Evolutionary conservation across 2,888 invertebrate genomes (phyloP).

Genomic region (Tetranychus piercei): DNA sequence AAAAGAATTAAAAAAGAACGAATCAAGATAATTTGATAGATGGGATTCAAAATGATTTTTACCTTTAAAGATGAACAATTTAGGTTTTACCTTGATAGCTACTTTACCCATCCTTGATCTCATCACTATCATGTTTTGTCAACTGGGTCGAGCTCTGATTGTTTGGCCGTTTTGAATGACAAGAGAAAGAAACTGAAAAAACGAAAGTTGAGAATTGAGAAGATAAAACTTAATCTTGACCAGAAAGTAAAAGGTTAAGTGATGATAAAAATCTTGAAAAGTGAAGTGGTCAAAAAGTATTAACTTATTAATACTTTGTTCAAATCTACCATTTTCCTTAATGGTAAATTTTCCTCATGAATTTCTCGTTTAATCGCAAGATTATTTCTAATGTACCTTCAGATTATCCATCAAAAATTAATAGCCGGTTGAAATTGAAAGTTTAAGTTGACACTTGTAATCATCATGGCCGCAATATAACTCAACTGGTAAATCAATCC

Average conservation of each 20-base stretch:
- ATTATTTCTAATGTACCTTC: neutral
- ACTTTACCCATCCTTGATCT: neutral
- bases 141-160: neutral
- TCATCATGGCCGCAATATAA: neutral
- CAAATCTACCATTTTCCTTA: no score
- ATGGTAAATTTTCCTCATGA: no score
- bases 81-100: neutral
- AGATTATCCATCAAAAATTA: neutral
- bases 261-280: neutral
- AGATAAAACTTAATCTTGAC: neutral
- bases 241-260: constrained; percentile 1
- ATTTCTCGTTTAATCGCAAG: neutral
- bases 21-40: neutral
- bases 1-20: neutral
- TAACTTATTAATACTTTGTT: no score
- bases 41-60: neutral
- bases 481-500: no score
- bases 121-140: neutral
- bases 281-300: no score
- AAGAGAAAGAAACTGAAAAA: neutral
- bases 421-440: neutral
- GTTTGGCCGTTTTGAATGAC: neutral
- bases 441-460: neutral
- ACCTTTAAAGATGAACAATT: neutral
- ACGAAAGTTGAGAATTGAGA: no score